Base-by-base conservation (phyloP, 1,140 invertebrate species). In the Drosophila ironensis region DNA sequence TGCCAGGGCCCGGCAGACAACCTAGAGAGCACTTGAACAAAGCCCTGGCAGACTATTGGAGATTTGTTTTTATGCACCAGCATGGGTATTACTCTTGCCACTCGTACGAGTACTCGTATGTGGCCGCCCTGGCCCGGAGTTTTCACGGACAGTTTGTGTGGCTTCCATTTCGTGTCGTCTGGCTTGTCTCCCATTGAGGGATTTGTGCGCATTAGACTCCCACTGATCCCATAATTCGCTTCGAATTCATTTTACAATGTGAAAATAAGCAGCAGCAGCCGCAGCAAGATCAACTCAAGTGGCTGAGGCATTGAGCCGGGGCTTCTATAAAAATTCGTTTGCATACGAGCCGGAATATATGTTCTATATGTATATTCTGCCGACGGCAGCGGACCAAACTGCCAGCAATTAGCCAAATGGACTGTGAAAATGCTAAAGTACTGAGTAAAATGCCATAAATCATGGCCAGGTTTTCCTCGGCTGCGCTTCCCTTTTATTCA, bases 351-450 rank as follows among this genome's bases (percentile, higher is more conserved):
- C 59, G 27, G 30, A 33, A 33, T 33, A 33, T 33, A n/a, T n/a
- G n/a, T n/a, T n/a, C n/a, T n/a, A n/a, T n/a, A n/a, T n/a, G n/a
- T n/a, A 33, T 33, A 33, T 33, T 33, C 14, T 33, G 30, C 30
- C 59, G 7, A 9, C 41, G 20, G 20, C 40, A 44, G 22, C 41
- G 57, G 54, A 17, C 11, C 40, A 63, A 63, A 61, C 53, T 44
- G 53, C 41, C 47, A 71, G 67, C 69, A 72, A 72, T 72, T 72
- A 72, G 68, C 48, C 59, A 72, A 72, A 72, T 72, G 69, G 69
- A 72, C 68, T 72, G 69, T 72, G 68, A 72, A 72, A 72, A 64
- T 64, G 60, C 60, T 63, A 63, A 64, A 64, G 60, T 63, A 64
- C 60, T 60, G 20, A 22, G 33, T 19, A 64, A 63, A 64, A 72